Base-by-base conservation (phyloP, 2,113 vertebrate genomes). In the Agelaius phoeniceus region DNA sequence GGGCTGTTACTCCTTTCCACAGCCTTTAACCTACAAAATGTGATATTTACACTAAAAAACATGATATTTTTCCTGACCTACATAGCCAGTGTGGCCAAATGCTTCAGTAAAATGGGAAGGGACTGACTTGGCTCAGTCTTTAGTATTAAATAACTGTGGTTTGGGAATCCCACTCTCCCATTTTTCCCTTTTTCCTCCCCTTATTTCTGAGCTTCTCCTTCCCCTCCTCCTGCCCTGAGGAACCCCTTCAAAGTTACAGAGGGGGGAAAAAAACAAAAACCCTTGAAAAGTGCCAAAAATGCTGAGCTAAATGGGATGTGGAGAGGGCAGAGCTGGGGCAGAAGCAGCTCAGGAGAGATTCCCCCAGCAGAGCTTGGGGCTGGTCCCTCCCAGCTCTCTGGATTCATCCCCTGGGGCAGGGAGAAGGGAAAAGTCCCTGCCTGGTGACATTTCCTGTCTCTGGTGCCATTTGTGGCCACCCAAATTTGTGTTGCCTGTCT, bases 251-350 rank as follows among this genome's bases (percentile, higher is more conserved):
- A 54, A 81, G 28, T 35, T 19, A 7, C 0, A 2, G 30, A 84
- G 62, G 66, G 44, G 66, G n/a, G 33, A 82, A 46, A 93, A 82
- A 6, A 35, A 90, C 46, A 91, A 55, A 58, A 24, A 35, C 6
- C 35, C 44, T 87, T 21, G 23, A 13, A 65, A 91, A 94, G 78
- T 24, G 84, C 69, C 54, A 76, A 44, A 96, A 95, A 84, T 7
- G n/a, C 92, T 89, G 93, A 87, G 80, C n/a, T 51, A 69, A 95
- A 93, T 20, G 44, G 63, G 46, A 78, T 1, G 0, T 79, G 93
- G 63, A 96, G 92, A 93, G 95, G 92, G 91, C 89, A 96, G 84
- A 83, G 35, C 35, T 37, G 35, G 35, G 35, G 35, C 35, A 37
- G 55, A n/a, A 13, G 8, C 49, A 37, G 59, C 76, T 67, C 62